Conservation (phyloP, 2,113 vertebrate genomes). For the Malurus alboscapulatus region DNA sequence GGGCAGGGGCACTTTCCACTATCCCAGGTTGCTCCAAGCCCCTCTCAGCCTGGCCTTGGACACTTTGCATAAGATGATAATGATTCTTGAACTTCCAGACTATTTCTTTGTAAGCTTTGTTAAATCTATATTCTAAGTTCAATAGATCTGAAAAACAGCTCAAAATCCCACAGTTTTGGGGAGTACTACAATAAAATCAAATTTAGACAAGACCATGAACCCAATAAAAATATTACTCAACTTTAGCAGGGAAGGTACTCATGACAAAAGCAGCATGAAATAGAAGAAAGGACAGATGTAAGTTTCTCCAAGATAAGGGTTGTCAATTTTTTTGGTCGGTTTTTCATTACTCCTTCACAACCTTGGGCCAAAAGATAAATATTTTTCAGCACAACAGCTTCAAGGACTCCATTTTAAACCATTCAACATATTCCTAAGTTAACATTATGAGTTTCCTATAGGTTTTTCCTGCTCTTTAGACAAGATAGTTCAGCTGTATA, state of each 20-base stretch:
- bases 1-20: not conserved
- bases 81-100: not conserved
- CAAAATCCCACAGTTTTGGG: not conserved
- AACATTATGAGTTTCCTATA: not conserved
- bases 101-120: not conserved
- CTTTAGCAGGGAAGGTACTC: not conserved
- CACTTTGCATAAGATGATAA: not conserved
- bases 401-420: not conserved
- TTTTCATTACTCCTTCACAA: not conserved
- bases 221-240: not conserved
- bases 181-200: not conserved
- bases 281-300: not conserved
- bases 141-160: not conserved
- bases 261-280: not conserved
- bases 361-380: not conserved
- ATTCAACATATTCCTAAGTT: not conserved
- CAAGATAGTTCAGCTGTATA: not conserved
- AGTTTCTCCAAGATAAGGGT: not conserved
- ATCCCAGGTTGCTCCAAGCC: not conserved
- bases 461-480: not conserved
- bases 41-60: not conserved
- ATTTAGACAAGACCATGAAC: not conserved
- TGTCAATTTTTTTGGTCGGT: rapidly evolving
- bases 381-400: not conserved
- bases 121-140: not conserved